Evolutionary conservation across 2,888 invertebrate species (phyloP).

Genomic region (Drosophila subquinaria): DNA sequence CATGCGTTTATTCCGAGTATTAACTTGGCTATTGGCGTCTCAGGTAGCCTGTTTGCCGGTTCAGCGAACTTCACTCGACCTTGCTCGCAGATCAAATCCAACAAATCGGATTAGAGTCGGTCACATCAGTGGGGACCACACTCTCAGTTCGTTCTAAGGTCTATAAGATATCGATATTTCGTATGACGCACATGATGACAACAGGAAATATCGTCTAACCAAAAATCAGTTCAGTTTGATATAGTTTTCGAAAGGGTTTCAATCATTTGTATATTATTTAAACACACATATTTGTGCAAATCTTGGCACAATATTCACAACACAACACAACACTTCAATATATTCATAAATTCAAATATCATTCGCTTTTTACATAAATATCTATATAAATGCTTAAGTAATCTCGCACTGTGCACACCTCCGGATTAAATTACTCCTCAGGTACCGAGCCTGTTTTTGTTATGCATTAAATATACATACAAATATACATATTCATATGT

Average conservation of each 20-base stretch:
- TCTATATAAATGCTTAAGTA: slow-evolving; percentile 26
- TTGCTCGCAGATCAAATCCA: slow-evolving; percentile 66
- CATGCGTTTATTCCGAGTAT: slow-evolving; percentile 21
- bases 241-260: slow-evolving; percentile 1
- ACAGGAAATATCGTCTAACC: slow-evolving; percentile 13
- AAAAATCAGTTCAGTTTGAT: slow-evolving; percentile 6
- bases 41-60: slow-evolving; percentile 48
- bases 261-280: slow-evolving; percentile 4
- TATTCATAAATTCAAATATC: slow-evolving; percentile 24
- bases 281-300: slow-evolving; percentile 11
- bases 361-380: slow-evolving; percentile 21
- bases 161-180: slow-evolving; percentile 12
- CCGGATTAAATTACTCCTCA: slow-evolving; percentile 44
- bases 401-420: slow-evolving; percentile 39
- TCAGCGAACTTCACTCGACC: slow-evolving; percentile 60
- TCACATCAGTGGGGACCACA: slow-evolving; percentile 43
- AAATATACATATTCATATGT: background rate
- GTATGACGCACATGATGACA: slow-evolving; percentile 5
- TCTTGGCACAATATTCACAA: slow-evolving; percentile 23
- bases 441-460: slow-evolving; percentile 43
- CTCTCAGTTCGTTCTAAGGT: slow-evolving; percentile 21
- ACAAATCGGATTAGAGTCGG: slow-evolving; percentile 48
- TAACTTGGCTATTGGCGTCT: slow-evolving; percentile 26
- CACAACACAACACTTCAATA: slow-evolving; percentile 22
- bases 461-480: slow-evolving; percentile 23